Percentiles rank a stretch among this genome's conserved stretches.
Evolutionary conservation across 2,888 invertebrate genomes (phyloP).

Genomic region (Volucella inanis): DNA sequence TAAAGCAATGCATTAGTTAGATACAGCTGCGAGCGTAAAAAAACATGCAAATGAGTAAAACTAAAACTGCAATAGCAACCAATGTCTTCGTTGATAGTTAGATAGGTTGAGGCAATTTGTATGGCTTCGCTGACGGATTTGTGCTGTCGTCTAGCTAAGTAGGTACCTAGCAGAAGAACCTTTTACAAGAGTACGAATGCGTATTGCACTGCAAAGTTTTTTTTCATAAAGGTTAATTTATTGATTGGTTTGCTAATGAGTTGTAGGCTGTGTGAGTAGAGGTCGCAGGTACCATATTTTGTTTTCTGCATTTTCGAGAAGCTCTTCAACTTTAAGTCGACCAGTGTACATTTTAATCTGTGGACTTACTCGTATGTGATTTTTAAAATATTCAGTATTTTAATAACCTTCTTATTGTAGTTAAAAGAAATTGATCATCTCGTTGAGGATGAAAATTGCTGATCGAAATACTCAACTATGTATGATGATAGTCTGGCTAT

Average conservation of each 20-base stretch:
- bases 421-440: neutral
- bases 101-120: constrained; percentile 32
- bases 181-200: neutral
- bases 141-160: constrained; percentile 67
- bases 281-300: too few relatives aligned
- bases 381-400: too few relatives aligned
- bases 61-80: constrained; percentile 25
- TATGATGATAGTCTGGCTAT: too few relatives aligned
- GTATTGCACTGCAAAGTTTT: too few relatives aligned
- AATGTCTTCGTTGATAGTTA: constrained; percentile 10
- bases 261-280: too few relatives aligned
- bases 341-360: too few relatives aligned
- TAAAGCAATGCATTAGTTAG: constrained; percentile 33
- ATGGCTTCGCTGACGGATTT: constrained; percentile 66
- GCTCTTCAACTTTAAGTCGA: too few relatives aligned
- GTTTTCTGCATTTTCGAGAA: too few relatives aligned
- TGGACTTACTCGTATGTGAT: too few relatives aligned
- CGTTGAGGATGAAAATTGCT: too few relatives aligned
- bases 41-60: constrained; percentile 33
- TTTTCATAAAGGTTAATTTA: neutral
- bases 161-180: constrained; percentile 34
- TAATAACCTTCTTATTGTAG: neutral
- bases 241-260: constrained; percentile 1
- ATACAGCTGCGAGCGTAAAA: neutral
- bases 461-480: too few relatives aligned